These are phyloP conservation scores for Notarius lentiginosus DNA, from an alignment of 2,113 vertebrate genomes.

Conservation along the genomic window DNA sequence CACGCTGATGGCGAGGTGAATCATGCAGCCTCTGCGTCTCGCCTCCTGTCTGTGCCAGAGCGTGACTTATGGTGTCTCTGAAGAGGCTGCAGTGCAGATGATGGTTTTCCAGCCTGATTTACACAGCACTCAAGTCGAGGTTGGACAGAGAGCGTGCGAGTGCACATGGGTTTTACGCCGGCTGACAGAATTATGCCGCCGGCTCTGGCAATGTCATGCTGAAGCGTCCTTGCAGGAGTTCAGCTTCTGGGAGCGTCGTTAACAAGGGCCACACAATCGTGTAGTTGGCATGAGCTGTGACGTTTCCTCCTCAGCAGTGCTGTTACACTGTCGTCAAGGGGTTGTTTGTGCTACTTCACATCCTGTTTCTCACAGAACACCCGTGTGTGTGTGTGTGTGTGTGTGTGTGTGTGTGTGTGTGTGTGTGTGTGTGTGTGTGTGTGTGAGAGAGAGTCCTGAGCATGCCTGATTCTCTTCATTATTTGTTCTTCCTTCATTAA, in stretches of 20 bases:
- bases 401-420: neutral
- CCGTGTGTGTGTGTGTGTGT: neutral
- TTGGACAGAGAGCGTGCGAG: neutral
- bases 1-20: slow-evolving; percentile 20
- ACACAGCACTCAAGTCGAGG: slow-evolving; percentile 27
- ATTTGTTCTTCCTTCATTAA: slow-evolving; percentile 60
- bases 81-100: slow-evolving; percentile 20
- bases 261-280: neutral
- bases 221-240: slow-evolving; percentile 42
- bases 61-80: slow-evolving; percentile 20
- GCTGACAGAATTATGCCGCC: slow-evolving; percentile 44
- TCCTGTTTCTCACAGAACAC: neutral
- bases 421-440: neutral
- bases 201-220: slow-evolving; percentile 23
- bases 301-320: neutral
- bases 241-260: neutral
- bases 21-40: slow-evolving; percentile 11
- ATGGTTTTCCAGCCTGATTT: slow-evolving; percentile 34
- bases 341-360: neutral
- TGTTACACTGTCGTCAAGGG: neutral
- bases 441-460: neutral
- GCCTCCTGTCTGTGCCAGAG: neutral
- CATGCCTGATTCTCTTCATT: slow-evolving; percentile 54
- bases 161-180: neutral
- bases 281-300: neutral